Conservation (phyloP, 2,888 invertebrate species). For the Apoda limacodes region DNA sequence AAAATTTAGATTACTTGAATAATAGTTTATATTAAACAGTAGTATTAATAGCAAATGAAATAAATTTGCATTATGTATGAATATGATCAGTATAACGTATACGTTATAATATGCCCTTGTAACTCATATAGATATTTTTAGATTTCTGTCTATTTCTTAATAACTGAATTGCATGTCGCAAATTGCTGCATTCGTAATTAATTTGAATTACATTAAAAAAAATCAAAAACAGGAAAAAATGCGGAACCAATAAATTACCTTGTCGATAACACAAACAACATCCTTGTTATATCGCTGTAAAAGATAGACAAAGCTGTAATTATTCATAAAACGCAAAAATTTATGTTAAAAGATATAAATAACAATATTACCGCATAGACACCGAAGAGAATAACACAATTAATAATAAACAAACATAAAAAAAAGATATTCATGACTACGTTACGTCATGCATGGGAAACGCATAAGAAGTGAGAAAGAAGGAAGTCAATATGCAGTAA, state of each 20-base stretch:
- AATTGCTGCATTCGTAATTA: slow-evolving; percentile 8
- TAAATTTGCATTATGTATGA: no score
- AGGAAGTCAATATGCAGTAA: slow-evolving; percentile 29
- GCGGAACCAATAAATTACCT: slow-evolving; percentile 37
- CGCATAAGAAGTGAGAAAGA: slow-evolving; percentile 26
- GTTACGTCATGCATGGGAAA: slow-evolving; percentile 33
- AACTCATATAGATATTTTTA: no score
- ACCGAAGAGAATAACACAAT: slow-evolving; percentile 25
- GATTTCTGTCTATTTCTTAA: no score
- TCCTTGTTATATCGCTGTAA: slow-evolving; percentile 51
- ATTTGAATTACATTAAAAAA: no score
- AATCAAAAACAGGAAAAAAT: no score
- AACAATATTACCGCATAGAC: slow-evolving; percentile 38
- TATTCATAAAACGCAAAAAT: slow-evolving; percentile 11
- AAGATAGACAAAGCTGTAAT: slow-evolving; percentile 14
- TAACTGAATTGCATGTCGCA: no score
- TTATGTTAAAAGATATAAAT: slow-evolving; percentile 6
- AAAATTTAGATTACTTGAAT: slow-evolving; percentile 7
- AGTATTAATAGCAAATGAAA: no score
- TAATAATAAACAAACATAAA: slow-evolving; percentile 36
- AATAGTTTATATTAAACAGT: slow-evolving; percentile 12
- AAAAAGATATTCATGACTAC: slow-evolving; percentile 44
- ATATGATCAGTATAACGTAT: no score
- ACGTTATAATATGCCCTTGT: no score
- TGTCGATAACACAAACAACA: slow-evolving; percentile 41